A percentile compares a stretch with the other conserved stretches of the same genome.
Conservation (phyloP, 2,888 invertebrate genomes). For the Xestoiulus laeticollis region DNA sequence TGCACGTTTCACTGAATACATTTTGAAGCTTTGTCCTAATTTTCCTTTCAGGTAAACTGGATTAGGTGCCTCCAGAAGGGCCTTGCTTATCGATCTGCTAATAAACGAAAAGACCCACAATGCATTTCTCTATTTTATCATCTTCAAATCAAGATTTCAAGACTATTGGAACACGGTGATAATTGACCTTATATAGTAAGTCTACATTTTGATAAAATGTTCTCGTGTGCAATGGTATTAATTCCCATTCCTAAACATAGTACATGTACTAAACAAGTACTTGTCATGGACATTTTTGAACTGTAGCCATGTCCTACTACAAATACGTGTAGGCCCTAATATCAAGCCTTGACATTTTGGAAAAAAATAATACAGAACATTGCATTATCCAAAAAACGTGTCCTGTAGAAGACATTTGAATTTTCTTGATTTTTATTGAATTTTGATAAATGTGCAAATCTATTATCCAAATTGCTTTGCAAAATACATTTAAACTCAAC, state of each 20-base stretch:
- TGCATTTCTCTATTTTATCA: neutral
- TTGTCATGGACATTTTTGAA: no score
- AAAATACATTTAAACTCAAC: no score
- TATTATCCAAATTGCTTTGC: no score
- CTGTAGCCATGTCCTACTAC: no score
- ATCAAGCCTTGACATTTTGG: no score
- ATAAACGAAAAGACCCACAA: neutral
- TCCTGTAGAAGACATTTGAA: neutral
- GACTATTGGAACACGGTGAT: neutral
- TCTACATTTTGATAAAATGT: neutral
- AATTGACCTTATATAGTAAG: neutral
- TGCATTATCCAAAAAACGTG: neutral
- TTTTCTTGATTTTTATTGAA: no score
- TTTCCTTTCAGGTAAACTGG: conserved; percentile 39
- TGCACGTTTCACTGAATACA: conserved; percentile 12
- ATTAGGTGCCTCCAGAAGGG: neutral
- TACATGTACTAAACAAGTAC: no score
- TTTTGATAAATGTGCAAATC: no score
- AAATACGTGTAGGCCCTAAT: no score
- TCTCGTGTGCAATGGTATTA: no score
- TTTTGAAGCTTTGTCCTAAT: conserved; percentile 31
- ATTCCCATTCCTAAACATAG: no score
- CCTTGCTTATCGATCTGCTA: neutral
- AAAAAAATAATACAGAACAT: neutral
- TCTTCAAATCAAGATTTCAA: neutral